These are phyloP conservation scores for Zaprionus obscuricornis DNA, from an alignment of 2,888 invertebrate species.

Conservation along the genomic window DNA sequence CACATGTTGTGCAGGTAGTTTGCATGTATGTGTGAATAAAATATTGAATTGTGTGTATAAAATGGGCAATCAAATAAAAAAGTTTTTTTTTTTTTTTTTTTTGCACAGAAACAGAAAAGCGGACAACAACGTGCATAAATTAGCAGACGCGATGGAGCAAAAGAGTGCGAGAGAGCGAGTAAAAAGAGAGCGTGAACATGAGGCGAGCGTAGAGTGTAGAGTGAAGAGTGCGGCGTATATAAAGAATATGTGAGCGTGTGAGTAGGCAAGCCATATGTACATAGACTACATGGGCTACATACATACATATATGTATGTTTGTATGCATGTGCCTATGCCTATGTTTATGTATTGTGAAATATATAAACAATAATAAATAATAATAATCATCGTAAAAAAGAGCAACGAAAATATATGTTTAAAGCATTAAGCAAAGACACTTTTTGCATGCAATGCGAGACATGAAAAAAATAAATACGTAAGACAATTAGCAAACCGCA, in stretches of 20 bases:
- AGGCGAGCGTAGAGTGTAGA: constrained; percentile 4
- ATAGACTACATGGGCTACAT: too few relatives aligned
- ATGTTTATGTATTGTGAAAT: too few relatives aligned
- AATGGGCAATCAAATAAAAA: constrained; percentile 56
- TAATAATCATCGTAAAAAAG: too few relatives aligned
- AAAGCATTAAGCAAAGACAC: too few relatives aligned
- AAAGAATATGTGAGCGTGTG: constrained; percentile 22
- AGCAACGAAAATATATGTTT: too few relatives aligned
- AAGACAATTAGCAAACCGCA: too few relatives aligned
- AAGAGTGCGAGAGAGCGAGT: constrained; percentile 32
- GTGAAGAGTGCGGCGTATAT: background rate
- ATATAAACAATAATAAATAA: too few relatives aligned
- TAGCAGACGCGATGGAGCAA: constrained; percentile 38
- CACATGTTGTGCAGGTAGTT: background rate
- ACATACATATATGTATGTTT: too few relatives aligned
- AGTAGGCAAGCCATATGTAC: constrained; percentile 35
- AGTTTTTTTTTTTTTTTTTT: too few relatives aligned
- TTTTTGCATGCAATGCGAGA: too few relatives aligned
- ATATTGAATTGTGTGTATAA: constrained; percentile 51
- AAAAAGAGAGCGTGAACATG: constrained; percentile 32
- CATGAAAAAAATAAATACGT: too few relatives aligned
- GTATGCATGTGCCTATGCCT: too few relatives aligned
- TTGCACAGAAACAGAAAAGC: constrained; percentile 48
- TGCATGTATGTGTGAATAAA: constrained; percentile 16
- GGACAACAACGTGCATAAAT: constrained; percentile 60